These are phyloP conservation scores for Gymnogyps californianus DNA, from an alignment of 2,113 vertebrate species.

Conservation along the genomic window DNA sequence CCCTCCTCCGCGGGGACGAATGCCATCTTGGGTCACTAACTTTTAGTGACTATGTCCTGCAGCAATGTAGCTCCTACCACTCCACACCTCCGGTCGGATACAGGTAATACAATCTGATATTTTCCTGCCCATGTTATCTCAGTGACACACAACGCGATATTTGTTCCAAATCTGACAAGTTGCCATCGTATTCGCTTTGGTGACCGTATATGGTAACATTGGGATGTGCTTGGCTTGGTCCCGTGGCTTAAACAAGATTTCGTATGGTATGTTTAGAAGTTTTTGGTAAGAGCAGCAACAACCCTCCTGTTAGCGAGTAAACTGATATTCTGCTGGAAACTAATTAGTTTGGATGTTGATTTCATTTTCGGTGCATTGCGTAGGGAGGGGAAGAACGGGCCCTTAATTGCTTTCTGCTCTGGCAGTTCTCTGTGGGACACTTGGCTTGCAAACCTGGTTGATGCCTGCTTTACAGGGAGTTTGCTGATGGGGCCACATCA, in stretches of 20 bases:
- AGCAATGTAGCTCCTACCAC: background rate
- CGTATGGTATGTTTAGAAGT: slow-evolving; percentile 5
- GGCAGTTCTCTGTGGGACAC: background rate
- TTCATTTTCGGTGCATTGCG: slow-evolving; percentile 31
- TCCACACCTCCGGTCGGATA: slow-evolving; percentile 28
- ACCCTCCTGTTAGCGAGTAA: slow-evolving; percentile 1
- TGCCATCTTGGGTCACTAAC: slow-evolving; percentile 27
- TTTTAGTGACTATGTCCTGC: background rate
- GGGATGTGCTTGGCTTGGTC: slow-evolving; percentile 26
- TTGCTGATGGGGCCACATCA: background rate
- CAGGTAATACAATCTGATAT: slow-evolving; percentile 62
- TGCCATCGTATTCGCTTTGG: slow-evolving; percentile 42
- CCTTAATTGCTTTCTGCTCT: slow-evolving; percentile 30
- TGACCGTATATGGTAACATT: slow-evolving; percentile 51
- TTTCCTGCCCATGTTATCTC: slow-evolving; percentile 37
- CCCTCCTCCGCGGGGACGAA: background rate
- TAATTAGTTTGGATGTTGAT: slow-evolving; percentile 43
- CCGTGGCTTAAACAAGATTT: slow-evolving; percentile 16
- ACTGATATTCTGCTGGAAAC: slow-evolving; percentile 49
- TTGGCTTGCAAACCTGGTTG: background rate
- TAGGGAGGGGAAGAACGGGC: slow-evolving; percentile 21
- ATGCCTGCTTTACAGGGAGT: background rate
- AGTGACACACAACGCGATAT: slow-evolving; percentile 7
- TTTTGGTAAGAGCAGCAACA: slow-evolving; percentile 49
- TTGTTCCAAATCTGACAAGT: slow-evolving; percentile 63